These are phyloP conservation scores for Rhinoderma darwinii DNA, from an alignment of 2,113 vertebrate species.

Conservation along the genomic window DNA sequence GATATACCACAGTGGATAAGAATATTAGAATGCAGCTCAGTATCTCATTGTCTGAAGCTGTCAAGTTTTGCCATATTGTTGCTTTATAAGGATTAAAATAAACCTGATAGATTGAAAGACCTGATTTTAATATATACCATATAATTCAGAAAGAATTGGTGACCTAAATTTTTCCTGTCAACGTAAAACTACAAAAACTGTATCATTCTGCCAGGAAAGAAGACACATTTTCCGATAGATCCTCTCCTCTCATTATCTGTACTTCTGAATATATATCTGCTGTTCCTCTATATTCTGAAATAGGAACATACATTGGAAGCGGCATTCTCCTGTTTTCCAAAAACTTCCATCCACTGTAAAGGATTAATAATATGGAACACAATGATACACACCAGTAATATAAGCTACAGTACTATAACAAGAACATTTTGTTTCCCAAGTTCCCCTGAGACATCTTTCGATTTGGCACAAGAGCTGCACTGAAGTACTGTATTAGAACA, in stretches of 20 bases:
- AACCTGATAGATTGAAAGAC: neutral
- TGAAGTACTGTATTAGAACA: neutral
- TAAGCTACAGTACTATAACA: neutral
- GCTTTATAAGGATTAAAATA: neutral
- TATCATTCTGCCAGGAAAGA: neutral
- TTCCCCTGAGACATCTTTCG: conserved; percentile 8
- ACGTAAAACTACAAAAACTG: no score
- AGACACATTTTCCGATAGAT: neutral
- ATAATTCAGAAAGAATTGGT: neutral
- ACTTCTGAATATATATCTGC: neutral
- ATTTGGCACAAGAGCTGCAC: conserved; percentile 9
- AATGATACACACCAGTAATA: neutral
- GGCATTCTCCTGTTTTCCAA: neutral
- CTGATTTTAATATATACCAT: neutral
- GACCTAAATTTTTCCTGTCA: neutral
- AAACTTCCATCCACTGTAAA: neutral
- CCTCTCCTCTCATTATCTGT: neutral
- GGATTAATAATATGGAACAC: conserved; percentile 4
- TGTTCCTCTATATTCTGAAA: neutral
- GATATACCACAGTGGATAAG: neutral
- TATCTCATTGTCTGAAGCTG: neutral
- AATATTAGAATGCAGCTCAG: neutral
- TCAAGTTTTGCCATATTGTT: neutral
- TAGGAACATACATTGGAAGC: neutral
- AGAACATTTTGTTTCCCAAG: neutral